Base-by-base conservation (phyloP, 1,140 invertebrate genomes). In the Papilio machaon region DNA sequence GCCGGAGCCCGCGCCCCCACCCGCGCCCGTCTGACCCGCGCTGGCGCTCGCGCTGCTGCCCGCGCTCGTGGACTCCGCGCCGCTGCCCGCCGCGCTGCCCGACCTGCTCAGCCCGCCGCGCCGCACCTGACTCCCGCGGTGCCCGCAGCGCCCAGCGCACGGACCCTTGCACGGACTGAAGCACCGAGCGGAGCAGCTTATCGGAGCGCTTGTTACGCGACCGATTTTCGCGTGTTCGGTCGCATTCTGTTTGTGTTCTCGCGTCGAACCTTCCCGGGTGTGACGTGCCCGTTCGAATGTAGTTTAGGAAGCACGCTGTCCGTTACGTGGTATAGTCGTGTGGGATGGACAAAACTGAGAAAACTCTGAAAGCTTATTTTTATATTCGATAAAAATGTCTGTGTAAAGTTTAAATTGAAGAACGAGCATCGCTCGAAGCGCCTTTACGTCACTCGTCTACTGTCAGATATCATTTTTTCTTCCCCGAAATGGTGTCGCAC, bases 361-460 rank as follows among this genome's bases (percentile, higher is more conserved):
- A 91, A 93, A 92, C 88, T 90, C 87, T 91, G 90, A 94, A 94
- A 91, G 92, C 93, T 94, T 94, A 94, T 94, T 94, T 94, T 94
- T 94, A 88, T 94, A 94, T 94, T 94, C 88, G 90, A 93, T 84
- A 87, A 92, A 91, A 88, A 93, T 92, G 87, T 87, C 87, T 90
- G 86, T 92, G 88, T 88, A 90, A 91, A 92, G 91, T 92, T 88
- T 90, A 90, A 91, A 90, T 83, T 87, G 83, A 86, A 87, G 85
- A 84, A 88, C 85, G 84, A 86, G 84, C 83, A 85, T 85, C 87
- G 79, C 85, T 82, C 85, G 85, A 81, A 85, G 85, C 81, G 82
- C 87, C 85, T 81, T 87, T 81, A 83, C 82, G 81, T 86, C 83
- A 85, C 73, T 79, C 67, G 58, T 77, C 82, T 84, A 89, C 90